These are phyloP conservation scores for Pollenia angustigena DNA, from an alignment of 2,888 invertebrate genomes.

Conservation along the genomic window DNA sequence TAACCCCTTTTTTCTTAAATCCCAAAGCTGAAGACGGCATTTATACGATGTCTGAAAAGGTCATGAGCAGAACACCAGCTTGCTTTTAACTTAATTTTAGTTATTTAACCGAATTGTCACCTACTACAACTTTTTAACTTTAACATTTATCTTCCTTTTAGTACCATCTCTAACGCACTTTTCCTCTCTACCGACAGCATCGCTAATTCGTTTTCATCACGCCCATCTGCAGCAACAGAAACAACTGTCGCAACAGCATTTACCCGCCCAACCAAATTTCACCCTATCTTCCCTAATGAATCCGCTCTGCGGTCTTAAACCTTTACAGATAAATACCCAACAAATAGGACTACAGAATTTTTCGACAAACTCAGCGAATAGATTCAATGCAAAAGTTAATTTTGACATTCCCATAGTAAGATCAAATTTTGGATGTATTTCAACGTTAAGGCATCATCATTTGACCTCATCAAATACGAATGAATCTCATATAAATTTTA, in stretches of 20 bases:
- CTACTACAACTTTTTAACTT: neutral
- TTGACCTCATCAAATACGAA: slow-evolving; percentile 31
- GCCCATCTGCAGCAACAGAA: slow-evolving; percentile 75
- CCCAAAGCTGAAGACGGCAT: too few relatives aligned
- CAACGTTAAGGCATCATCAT: slow-evolving; percentile 65
- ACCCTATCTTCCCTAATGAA: slow-evolving; percentile 77
- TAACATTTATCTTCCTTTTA: slow-evolving; percentile 51
- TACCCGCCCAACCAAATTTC: slow-evolving; percentile 75
- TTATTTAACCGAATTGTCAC: too few relatives aligned
- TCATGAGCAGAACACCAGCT: too few relatives aligned
- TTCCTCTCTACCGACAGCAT: slow-evolving; percentile 77
- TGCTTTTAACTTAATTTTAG: too few relatives aligned
- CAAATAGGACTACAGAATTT: slow-evolving; percentile 76
- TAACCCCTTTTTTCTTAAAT: too few relatives aligned
- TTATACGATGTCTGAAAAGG: neutral
- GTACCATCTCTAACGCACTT: slow-evolving; percentile 74
- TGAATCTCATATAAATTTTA: slow-evolving; percentile 51
- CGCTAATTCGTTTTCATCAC: slow-evolving; percentile 80
- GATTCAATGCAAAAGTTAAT: slow-evolving; percentile 77
- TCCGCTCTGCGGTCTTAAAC: slow-evolving; percentile 80
- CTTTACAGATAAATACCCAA: slow-evolving; percentile 77
- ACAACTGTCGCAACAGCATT: slow-evolving; percentile 61
- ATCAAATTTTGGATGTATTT: slow-evolving; percentile 65
- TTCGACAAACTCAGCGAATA: slow-evolving; percentile 70
- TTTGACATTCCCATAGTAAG: slow-evolving; percentile 77